These are phyloP conservation scores for Pogoniulus pusillus DNA, from an alignment of 2,797 vertebrate species.

Conservation along the genomic window DNA sequence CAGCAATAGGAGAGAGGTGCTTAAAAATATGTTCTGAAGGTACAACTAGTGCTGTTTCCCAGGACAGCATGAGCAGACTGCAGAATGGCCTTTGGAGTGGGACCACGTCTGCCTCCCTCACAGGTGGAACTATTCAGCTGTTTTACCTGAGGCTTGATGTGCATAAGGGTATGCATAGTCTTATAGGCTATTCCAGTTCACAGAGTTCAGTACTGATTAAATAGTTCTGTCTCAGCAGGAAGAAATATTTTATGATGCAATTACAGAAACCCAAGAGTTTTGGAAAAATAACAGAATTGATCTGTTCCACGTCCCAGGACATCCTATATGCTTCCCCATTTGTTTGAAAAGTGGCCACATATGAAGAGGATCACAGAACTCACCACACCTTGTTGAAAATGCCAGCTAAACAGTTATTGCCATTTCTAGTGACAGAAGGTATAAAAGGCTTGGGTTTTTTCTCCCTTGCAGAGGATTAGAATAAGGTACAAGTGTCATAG, in stretches of 20 bases:
- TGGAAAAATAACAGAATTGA: neutral
- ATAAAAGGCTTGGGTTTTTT: neutral
- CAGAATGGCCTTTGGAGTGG: neutral
- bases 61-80: neutral
- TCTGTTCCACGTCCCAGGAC: neutral
- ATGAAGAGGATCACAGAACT: neutral
- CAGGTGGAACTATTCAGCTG: neutral
- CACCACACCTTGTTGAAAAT: neutral
- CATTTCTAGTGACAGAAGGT: neutral
- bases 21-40: neutral
- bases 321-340: neutral
- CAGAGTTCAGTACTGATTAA: fast-evolving
- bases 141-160: neutral
- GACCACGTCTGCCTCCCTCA: neutral
- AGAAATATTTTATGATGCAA: neutral
- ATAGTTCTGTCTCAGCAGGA: neutral
- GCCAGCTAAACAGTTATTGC: neutral
- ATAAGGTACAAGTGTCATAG: neutral
- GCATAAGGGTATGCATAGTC: neutral
- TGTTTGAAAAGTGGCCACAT: neutral
- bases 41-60: neutral
- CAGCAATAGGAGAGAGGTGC: neutral
- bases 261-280: neutral
- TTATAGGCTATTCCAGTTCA: neutral
- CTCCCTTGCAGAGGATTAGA: neutral